phyloP scores from a whole-genome alignment of 92 coral and sea anemone species.

The Paragorgia papillata region DNA sequence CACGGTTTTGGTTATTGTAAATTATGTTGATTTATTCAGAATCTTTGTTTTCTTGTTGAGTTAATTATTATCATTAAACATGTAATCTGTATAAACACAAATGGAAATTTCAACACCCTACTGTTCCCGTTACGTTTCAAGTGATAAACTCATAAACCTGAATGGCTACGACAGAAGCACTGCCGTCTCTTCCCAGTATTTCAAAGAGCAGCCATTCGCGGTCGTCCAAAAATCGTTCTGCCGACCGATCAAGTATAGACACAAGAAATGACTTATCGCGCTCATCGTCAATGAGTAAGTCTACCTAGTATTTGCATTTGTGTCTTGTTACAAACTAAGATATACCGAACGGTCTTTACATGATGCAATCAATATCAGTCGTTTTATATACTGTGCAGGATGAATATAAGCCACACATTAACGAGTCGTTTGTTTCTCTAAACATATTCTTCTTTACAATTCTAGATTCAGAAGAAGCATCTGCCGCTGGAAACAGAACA shows the following conservation, averaged over 20 bases:
- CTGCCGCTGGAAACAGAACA: conserved; percentile 13
- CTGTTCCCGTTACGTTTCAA: no score
- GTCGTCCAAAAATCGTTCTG: conserved; percentile 1
- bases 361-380: no score
- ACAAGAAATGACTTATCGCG: conserved; percentile 11
- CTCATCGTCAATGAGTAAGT: conserved; percentile 11
- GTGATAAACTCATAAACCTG: no score
- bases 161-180: conserved; percentile 24
- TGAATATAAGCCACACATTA: no score
- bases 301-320: not conserved
- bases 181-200: conserved; percentile 21
- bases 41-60: no score
- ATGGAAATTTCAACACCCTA: no score
- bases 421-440: not conserved
- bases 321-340: not conserved
- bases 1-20: no score
- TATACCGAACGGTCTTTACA: no score
- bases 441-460: not conserved
- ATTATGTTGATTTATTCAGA: no score
- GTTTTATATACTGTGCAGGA: no score
- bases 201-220: conserved; percentile 11
- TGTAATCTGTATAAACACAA: no score
- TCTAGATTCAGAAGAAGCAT: conserved; percentile 18
- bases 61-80: no score
- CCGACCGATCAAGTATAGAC: conserved; percentile 1